Percentiles rank a stretch among this genome's conserved stretches.
Evolutionary conservation across 2,113 vertebrate genomes (phyloP).

Genomic region (Silurus glanis): DNA sequence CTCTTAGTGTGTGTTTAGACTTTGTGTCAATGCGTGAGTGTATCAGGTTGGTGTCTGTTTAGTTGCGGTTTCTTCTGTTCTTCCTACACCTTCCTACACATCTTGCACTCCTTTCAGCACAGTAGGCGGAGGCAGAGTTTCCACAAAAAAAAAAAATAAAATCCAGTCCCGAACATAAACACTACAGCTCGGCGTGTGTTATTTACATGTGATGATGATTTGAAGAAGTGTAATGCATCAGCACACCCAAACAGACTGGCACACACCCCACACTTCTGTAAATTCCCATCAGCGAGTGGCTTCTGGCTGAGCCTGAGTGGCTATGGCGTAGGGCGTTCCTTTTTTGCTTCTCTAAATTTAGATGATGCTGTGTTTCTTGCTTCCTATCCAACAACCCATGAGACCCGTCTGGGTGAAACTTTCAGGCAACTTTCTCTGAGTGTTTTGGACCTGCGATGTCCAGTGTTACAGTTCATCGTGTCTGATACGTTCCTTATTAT

Average conservation of each 20-base stretch:
- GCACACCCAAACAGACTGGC: background rate
- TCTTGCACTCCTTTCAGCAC: background rate
- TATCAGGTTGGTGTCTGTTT: conserved; percentile 10
- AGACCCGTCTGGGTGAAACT: background rate
- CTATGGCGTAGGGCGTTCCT: conserved; percentile 48
- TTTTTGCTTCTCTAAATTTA: conserved; percentile 49
- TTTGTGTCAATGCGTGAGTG: too few relatives aligned
- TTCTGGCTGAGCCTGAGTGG: conserved; percentile 23
- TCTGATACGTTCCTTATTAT: background rate
- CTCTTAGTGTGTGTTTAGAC: background rate
- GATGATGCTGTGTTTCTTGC: conserved; percentile 23
- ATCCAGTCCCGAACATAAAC: background rate
- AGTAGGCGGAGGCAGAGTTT: background rate
- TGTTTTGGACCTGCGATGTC: background rate
- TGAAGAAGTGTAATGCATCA: conserved; percentile 5
- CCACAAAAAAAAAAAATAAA: background rate
- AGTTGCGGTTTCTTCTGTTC: background rate
- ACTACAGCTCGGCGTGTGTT: background rate
- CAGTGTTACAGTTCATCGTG: background rate
- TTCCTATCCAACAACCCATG: conserved; percentile 4
- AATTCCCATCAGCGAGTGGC: background rate
- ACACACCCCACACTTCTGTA: conserved; percentile 7
- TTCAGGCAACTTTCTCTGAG: background rate
- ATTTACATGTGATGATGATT: background rate
- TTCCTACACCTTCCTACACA: background rate